phyloP scores from a whole-genome alignment of 1,140 invertebrate species.

The Heliconius himera region DNA sequence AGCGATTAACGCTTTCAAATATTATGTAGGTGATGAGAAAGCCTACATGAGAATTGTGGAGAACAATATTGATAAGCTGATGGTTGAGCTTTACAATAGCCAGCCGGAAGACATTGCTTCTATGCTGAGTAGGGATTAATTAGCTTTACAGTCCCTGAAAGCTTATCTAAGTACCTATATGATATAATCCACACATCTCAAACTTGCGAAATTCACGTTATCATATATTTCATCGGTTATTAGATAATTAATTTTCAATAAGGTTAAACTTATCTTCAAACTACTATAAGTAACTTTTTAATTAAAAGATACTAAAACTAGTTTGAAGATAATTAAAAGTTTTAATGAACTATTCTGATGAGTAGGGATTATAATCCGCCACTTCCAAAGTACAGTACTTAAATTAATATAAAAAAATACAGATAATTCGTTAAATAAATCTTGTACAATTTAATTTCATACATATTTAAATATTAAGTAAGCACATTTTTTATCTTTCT shows the following conservation, averaged over 20 bases:
- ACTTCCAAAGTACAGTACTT: not conserved
- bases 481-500: not conserved
- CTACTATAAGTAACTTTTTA: no score
- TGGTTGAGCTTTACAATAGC: conserved; percentile 7
- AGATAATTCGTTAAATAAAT: not conserved
- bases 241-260: not conserved
- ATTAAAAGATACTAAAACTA: no score
- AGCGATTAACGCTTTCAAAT: not conserved
- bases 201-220: not conserved
- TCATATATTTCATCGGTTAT: not conserved
- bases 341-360: no score
- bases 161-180: not conserved
- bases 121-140: not conserved
- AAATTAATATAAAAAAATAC: not conserved
- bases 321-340: no score
- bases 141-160: not conserved
- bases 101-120: conserved; percentile 12
- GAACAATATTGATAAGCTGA: conserved; percentile 5
- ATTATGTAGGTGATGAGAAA: not conserved
- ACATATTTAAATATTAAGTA: no score
- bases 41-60: conserved; percentile 4
- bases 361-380: not conserved
- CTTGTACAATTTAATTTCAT: not conserved
- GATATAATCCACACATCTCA: no score
- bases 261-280: not conserved